Conservation (phyloP, 1,140 invertebrate species). For the Procambarus virginalis region DNA sequence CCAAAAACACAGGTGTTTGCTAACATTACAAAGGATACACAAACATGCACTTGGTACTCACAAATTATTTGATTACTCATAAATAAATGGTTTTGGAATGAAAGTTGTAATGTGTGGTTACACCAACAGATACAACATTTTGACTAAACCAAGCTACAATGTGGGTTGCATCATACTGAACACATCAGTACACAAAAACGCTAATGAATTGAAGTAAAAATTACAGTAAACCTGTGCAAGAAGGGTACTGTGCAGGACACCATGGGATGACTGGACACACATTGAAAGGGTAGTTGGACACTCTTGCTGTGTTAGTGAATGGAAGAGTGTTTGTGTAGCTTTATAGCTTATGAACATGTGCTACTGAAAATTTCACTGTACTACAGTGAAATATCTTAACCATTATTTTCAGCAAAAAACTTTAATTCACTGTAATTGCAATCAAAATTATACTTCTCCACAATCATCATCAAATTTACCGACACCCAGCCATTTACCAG, state of each 20-base stretch:
- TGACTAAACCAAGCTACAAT: slow-evolving; percentile 53
- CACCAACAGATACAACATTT: slow-evolving; percentile 53
- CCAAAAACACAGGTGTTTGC: slow-evolving; percentile 51
- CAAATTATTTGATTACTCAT: slow-evolving; percentile 28
- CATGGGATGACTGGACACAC: slow-evolving; percentile 60
- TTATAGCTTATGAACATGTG: background rate
- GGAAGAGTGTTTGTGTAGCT: slow-evolving; percentile 31
- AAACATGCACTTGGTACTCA: slow-evolving; percentile 62
- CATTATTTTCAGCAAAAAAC: background rate
- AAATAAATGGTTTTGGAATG: slow-evolving; percentile 34
- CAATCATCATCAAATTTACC: slow-evolving; percentile 10
- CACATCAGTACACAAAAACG: slow-evolving; percentile 28
- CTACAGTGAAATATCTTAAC: background rate
- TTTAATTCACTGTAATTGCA: background rate
- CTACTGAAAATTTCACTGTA: background rate
- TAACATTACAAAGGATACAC: slow-evolving; percentile 62
- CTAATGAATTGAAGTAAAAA: slow-evolving; percentile 9
- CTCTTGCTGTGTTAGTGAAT: slow-evolving; percentile 45
- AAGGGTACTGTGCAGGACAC: slow-evolving; percentile 56
- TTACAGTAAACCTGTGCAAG: slow-evolving; percentile 46
- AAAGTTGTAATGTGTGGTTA: slow-evolving; percentile 25
- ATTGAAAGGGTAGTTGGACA: slow-evolving; percentile 34
- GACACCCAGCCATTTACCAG: slow-evolving; percentile 56
- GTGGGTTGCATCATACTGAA: slow-evolving; percentile 32
- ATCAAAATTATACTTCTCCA: slow-evolving; percentile 18